Conservation (phyloP, 2,113 vertebrate species). For the Podarcis muralis region DNA sequence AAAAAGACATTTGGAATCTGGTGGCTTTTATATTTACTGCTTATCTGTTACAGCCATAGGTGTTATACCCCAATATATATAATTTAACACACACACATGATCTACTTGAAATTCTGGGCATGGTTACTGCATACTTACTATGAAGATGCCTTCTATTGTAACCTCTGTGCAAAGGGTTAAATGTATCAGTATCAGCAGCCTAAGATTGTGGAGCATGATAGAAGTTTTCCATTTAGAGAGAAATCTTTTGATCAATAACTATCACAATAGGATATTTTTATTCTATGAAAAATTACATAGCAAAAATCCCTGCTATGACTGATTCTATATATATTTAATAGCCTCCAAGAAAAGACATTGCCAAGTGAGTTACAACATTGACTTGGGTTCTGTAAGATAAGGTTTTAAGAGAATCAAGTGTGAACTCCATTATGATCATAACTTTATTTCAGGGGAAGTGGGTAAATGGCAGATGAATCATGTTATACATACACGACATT, state of each 20-base stretch:
- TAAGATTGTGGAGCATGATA: fast-evolving
- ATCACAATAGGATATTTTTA: fast-evolving
- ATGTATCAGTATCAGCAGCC: background rate
- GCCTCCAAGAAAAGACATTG: fast-evolving
- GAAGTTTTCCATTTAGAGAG: background rate
- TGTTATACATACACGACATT: background rate
- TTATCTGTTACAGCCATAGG: background rate
- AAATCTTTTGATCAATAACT: constrained; percentile 10
- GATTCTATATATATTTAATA: fast-evolving
- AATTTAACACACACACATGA: too few relatives aligned
- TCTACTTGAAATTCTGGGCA: background rate
- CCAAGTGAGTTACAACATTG: background rate
- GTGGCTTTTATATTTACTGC: background rate
- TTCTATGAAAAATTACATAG: background rate
- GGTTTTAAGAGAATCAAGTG: background rate
- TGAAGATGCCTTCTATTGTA: background rate
- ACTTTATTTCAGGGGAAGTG: background rate
- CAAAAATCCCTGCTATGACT: background rate
- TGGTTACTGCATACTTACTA: background rate
- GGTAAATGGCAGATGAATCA: background rate
- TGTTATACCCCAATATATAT: too few relatives aligned
- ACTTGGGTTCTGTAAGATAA: background rate
- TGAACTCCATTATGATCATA: background rate
- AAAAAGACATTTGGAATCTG: background rate
- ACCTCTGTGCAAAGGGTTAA: background rate